Base-by-base conservation (phyloP, 1,140 invertebrate genomes). In the Atopsyche davidsoni region DNA sequence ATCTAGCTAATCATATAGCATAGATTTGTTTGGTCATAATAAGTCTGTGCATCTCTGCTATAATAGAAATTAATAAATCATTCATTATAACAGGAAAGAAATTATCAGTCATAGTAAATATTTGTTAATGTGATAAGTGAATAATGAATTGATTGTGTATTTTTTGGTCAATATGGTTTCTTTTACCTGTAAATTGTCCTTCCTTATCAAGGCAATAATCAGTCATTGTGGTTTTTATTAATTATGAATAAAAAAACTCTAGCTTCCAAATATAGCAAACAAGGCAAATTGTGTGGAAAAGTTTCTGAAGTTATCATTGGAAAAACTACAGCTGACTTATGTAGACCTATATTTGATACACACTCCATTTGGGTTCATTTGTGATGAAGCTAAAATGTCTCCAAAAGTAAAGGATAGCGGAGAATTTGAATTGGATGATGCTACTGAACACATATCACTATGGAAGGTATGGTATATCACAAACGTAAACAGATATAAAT, bases 291-390 rank as follows among this genome's bases (percentile, higher is more conserved):
- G 82, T 47, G 87, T 93, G 7, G 78, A 81, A 53, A 81, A 80
- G 35, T 87, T 79, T 53, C 63, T 92, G n/a, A 80, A 80, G 35
- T 64, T 82, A 35, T 92, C 89, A 1, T 65, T 95, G 19, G 67
- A 79, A 43, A 79, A 78, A 34, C 68, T 93, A 13, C 77, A 84
- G 54, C 61, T 90, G 46, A 79, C 85, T 49, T 94, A 93, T 63
- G 68, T 94, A 1, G 91, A 95, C 61, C 73, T 94, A 46, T 93
- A 91, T 64, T 69, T 94, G 3, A 76, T 93, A 38, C 90, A 94
- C 55, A 79, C 80, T 19, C 89, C 92, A 0, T 86, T 89, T 64
- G 78, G 75, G 1, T 81, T 85, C 50, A 62, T 69, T 50, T 76
- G 79, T 57, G 59, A 80, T 31, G 50, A 53, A 36, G 28, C 45